phyloP scores from a whole-genome alignment of 2,113 vertebrate species.

The Dipodomys merriami region DNA sequence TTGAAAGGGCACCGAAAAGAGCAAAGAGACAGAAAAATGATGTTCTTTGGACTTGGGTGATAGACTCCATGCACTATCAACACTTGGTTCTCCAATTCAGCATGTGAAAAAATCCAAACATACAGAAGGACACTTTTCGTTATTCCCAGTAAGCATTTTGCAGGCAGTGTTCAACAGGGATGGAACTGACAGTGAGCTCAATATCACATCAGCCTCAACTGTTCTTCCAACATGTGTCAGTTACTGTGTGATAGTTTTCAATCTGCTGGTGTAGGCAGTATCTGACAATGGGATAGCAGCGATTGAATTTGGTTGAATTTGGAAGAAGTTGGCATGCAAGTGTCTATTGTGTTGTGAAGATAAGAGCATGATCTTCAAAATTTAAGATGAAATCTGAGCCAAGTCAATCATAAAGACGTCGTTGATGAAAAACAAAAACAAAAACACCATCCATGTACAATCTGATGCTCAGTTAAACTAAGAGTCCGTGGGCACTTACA shows the following conservation, averaged over 20 bases:
- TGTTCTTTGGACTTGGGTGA: conserved; percentile 66
- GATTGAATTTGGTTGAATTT: conserved; percentile 75
- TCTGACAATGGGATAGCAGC: conserved; percentile 79
- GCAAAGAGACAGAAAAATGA: conserved; percentile 58
- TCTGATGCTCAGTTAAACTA: not conserved
- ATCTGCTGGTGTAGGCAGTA: conserved; percentile 83
- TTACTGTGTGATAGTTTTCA: conserved; percentile 75
- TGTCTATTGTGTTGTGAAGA: not conserved
- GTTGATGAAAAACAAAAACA: no score
- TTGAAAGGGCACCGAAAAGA: conserved; percentile 69
- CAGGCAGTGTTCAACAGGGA: conserved; percentile 74
- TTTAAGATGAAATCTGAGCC: conserved; percentile 3
- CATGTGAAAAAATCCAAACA: conserved; percentile 63
- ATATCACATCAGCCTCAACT: conserved; percentile 59
- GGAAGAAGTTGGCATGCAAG: conserved; percentile 75
- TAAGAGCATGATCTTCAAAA: conserved; percentile 8
- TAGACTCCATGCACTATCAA: conserved; percentile 18
- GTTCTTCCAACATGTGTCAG: conserved; percentile 77
- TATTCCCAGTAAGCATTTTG: conserved; percentile 79
- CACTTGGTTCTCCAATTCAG: conserved; percentile 30
- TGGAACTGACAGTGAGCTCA: conserved; percentile 52
- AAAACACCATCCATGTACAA: not conserved
- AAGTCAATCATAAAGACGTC: conserved; percentile 1
- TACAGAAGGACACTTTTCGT: conserved; percentile 79
- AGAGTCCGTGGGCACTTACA: not conserved